Base-by-base conservation (phyloP, 1,140 invertebrate species). In the Odontomachus brunneus region DNA sequence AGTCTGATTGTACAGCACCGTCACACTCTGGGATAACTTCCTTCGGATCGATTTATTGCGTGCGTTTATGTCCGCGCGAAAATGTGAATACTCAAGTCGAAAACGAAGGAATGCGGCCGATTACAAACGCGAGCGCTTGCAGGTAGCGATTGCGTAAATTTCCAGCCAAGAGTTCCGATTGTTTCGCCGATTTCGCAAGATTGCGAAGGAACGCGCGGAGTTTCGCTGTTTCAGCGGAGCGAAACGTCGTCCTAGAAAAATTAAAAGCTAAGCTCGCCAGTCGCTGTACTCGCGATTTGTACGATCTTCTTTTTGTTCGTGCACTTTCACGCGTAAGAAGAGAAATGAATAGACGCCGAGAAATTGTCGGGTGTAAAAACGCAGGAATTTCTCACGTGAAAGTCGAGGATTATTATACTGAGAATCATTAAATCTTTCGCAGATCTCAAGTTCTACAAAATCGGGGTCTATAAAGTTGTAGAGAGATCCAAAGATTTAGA, bases 231-330 rank as follows among this genome's bases (percentile, higher is more conserved):
- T 80, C 65, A 71, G n/a, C 65, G 33, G 38, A 80, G 33, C 65
- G 22, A 80, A 59, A 80, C 65, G 11, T 69, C 5, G 33, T 48
- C 9, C 75, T 44, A 80, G 65, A 71, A 78, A 69, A 67, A 78
- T 78, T 55, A 22, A 53, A 24, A 76, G 26, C 33, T 11, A 57
- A 22, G 22, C n/a, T 57, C 38, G 19, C n/a, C 65, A 24, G 9
- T 75, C 24, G 24, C n/a, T 63, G 26, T 67, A 67, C n/a, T 44
- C 63, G 24, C 19, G 55, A 78, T 55, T 69, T 7, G 17, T n/a
- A 69, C 2, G 72, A 75, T 49, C 33, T 12, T 51, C 67, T 55
- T 67, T 44, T 44, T 44, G 38, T 44, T 44, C 38, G 29, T 69
- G 22, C 19, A 57, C 29, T 78, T 78, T 78, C 63, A 78, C 63